Evolutionary conservation across 2,888 invertebrate genomes (phyloP), one percentile per base, ranked within the genome.

Genomic region (Himalopsyche japonica): DNA sequence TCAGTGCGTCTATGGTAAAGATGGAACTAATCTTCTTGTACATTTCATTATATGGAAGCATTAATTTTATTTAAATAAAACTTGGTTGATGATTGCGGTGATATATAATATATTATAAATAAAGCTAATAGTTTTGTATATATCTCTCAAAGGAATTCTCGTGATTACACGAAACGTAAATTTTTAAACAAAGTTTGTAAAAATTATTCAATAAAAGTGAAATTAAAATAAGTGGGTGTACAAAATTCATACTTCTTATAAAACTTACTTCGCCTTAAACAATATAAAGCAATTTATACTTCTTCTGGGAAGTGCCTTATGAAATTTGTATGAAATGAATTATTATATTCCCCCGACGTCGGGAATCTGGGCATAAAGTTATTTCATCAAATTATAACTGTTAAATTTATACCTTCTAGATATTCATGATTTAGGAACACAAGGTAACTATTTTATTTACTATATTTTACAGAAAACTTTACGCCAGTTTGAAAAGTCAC

Each of bases 281-380:
- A 70, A 70, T 70, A 70, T 70, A 70, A 70, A 70, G 70, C 70
- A 70, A 70, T 70, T 70, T 70, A 70, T 70, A 70, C 70, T 70
- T 70, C 43, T 43, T 30, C 70, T 15, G 24, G 27, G 70, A 70
- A 70, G 70, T 70, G 70, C 70, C 70, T 70, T 70, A 27, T 27
- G 27, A 70, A 70, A 27, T 70, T 70, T 70, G 70, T 70, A 70
- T 70, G 27, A 70, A 70, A 70, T 70, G 30, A 70, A 70, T 70
- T 70, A 70, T 70, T 70, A 30, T 70, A 27, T 70, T 70, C 70
- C 27, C 70, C 12, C 10, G 70, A 70, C 70, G 70, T 15, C 12
- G 70, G 27, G 15, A 70, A 70, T 70, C 70, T 70, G 70, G 27
- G 70, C 15, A 15, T 24, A 70, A 70, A 70, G 24, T 70, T 70